Evolutionary conservation across 2,113 vertebrate species (phyloP), one percentile per base, ranked within the genome.

Genomic region (Dolichotis patagonum): DNA sequence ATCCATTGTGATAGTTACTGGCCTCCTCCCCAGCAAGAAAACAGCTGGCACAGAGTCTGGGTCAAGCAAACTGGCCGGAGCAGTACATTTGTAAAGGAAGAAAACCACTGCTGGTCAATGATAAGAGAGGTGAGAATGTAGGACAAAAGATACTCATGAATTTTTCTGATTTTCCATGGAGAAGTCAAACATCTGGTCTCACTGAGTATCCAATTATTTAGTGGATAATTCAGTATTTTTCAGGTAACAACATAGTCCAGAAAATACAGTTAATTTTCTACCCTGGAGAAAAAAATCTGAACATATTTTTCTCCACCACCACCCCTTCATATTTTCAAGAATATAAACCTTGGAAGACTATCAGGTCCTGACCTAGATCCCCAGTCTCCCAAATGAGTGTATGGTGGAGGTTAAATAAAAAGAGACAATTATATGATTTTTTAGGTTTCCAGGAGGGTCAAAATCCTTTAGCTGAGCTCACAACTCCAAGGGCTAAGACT

Each of bases 1-100:
- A 41, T 63, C 56, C 83, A 92, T 7, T 56, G 46, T 88, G 88
- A 41, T 93, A 82, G 89, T 97, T 82, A 82, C 35, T 14, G 38
- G 80, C 52, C 22, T 26, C 52, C 35, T 38, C 54, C 35, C 10
- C 10, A 12, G 11, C 41, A 77, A 24, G 13, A 9, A 54, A 35
- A 82, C 78, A 82, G 32, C 78, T 54, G 6, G 16, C 35, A 54
- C 52, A 22, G 78, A 58, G 35, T 82, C 35, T 82, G 28, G 80
- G 52, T 35, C 54, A 13, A 9, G 35, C 11, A n/a, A 77, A 14
- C 38, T 11, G 4, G 35, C 24, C 46, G 4, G 35, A 82, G 35
- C 4, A 56, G 35, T 24, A 26, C 38, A 58, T 46, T 46, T 43
- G 11, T 12, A 58, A n/a, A 24, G 4, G 8, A 22, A 38, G 20